Conservation (phyloP, 2,888 invertebrate species). For the Galerucella nymphaeae region DNA sequence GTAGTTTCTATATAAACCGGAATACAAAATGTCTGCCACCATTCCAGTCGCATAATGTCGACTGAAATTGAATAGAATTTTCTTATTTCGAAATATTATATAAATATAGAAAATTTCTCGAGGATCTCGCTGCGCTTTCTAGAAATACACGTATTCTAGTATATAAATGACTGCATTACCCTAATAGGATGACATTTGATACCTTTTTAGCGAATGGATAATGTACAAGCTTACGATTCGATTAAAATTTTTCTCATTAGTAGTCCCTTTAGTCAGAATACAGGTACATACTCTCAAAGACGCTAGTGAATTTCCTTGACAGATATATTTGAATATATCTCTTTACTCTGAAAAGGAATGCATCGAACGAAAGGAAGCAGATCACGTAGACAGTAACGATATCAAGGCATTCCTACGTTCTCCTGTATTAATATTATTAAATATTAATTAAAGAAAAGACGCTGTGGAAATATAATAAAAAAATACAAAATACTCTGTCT, state of each 20-base stretch:
- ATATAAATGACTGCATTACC: slow-evolving; percentile 30
- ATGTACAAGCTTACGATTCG: slow-evolving; percentile 14
- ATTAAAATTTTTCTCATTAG: slow-evolving; percentile 15
- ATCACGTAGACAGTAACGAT: neutral
- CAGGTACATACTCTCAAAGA: neutral
- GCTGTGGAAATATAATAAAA: neutral
- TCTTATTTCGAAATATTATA: slow-evolving; percentile 39
- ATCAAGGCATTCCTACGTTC: neutral
- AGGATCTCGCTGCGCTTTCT: slow-evolving; percentile 17
- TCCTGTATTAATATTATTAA: neutral
- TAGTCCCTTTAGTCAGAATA: neutral
- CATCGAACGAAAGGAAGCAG: neutral
- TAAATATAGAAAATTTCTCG: slow-evolving; percentile 37
- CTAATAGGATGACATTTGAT: slow-evolving; percentile 29
- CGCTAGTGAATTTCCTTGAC: neutral
- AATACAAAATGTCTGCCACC: slow-evolving; percentile 47
- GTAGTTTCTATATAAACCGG: slow-evolving; percentile 40
- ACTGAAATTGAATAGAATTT: slow-evolving; percentile 34
- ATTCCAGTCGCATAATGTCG: slow-evolving; percentile 42
- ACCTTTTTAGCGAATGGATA: slow-evolving; percentile 18
- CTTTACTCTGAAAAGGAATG: neutral
- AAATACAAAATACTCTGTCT: too few relatives aligned
- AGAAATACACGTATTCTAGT: slow-evolving; percentile 15
- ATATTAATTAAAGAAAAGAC: neutral
- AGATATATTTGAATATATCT: neutral